Percentiles rank a stretch among this genome's conserved stretches.
Conservation (phyloP, 2,888 invertebrate genomes). For the Acrobasis repandana region DNA sequence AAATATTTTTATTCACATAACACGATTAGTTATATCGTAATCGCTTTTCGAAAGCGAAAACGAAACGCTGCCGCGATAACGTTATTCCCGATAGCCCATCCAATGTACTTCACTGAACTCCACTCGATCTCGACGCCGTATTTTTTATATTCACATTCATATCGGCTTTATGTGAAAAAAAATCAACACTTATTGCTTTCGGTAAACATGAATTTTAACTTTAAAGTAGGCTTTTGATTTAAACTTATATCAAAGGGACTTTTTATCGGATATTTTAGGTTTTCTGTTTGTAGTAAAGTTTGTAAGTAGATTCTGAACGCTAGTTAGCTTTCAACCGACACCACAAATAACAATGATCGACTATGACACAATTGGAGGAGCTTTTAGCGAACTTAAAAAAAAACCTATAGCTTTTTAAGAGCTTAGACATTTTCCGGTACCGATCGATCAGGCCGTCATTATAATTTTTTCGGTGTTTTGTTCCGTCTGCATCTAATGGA, state of each 20-base stretch:
- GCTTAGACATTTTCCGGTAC: slow-evolving; percentile 40
- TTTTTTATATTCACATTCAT: neutral
- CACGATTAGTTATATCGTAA: neutral
- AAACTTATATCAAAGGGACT: too few relatives aligned
- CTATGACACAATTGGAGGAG: slow-evolving; percentile 21
- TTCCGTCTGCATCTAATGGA: neutral
- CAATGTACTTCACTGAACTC: neutral
- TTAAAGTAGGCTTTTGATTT: too few relatives aligned
- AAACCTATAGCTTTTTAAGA: slow-evolving; percentile 23
- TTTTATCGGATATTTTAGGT: too few relatives aligned
- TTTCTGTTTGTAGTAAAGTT: too few relatives aligned
- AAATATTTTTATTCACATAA: neutral
- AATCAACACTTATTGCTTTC: neutral
- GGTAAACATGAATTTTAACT: neutral
- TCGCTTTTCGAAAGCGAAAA: neutral
- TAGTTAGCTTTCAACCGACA: neutral
- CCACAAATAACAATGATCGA: slow-evolving; percentile 15
- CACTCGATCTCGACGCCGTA: neutral
- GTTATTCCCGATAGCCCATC: neutral
- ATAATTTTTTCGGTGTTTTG: slow-evolving; percentile 31
- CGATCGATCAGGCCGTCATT: slow-evolving; percentile 45
- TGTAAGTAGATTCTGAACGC: too few relatives aligned
- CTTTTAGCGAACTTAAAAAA: slow-evolving; percentile 25
- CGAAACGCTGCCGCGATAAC: neutral
- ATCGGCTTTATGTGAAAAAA: neutral